Base-by-base conservation (phyloP, 2,888 invertebrate species). In the Notodonta dromedarius region DNA sequence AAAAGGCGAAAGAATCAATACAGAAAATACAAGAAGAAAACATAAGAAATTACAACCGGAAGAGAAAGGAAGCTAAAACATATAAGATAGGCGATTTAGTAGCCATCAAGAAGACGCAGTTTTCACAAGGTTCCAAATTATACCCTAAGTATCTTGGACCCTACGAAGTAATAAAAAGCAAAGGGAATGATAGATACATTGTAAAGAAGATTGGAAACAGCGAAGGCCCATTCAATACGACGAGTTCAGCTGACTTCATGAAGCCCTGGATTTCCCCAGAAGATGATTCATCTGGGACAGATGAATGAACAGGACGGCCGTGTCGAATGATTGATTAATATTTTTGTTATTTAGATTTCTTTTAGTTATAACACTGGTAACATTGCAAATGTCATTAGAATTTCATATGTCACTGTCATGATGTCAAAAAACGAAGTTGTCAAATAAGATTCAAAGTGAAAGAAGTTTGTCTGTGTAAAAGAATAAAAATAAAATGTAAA, bases 91-190 rank as follows among this genome's bases (percentile, higher is more conserved):
- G 73, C 9, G 71, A 77, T 56, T 24, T 73, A 32, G 74, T 76
- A 2, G 77, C 76, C 14, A 76, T 78, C 35, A 71, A 74, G 40
- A 59, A 69, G 7, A 77, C 77, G 2, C 74, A 75, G 40, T 76
- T 72, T 59, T 58, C 57, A 0, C 56, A 58, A 50, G 73, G 65
- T 0, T 9, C 57, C 0, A 76, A 78, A 57, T 42, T 74, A 5
- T 61, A 67, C 5, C 61, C 69, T 2, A 74, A 72, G 58, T 76
- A 56, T 58, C 48, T 76, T 8, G 75, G 73, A 8, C 72, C 74
- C 0, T 74, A 75, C 42, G 54, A 59, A 54, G 51, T 75, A 1
- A 48, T 58, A 1, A 62, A 66, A 24, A 54, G 44, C 6, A 65
- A 66, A n/a, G 9, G 65, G 12, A 66, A 70, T 8, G 69, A 71